Percentiles rank a stretch among this genome's conserved stretches.
Conservation (phyloP, 1,140 invertebrate species). For the Heliconius hermathena region DNA sequence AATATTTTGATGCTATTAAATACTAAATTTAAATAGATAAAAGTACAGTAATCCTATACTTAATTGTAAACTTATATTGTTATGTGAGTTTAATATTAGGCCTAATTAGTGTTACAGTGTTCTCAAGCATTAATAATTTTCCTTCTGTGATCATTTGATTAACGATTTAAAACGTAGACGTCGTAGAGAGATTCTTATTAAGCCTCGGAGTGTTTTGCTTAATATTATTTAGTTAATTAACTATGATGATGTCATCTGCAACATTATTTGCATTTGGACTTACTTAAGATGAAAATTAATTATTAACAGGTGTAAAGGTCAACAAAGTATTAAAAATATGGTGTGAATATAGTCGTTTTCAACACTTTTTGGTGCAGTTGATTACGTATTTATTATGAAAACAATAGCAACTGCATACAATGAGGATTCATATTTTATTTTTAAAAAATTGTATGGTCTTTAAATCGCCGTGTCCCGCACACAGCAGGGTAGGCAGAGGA, state of each 20-base stretch:
- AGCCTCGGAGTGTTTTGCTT: not conserved
- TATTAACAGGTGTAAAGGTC: not conserved
- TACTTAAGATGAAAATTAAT: not conserved
- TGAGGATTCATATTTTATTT: too few relatives aligned
- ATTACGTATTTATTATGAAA: too few relatives aligned
- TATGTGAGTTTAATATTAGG: conserved; percentile 9
- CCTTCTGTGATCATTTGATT: conserved; percentile 24
- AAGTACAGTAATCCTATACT: too few relatives aligned
- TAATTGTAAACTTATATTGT: not conserved
- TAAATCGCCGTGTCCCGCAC: too few relatives aligned
- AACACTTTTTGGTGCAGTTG: too few relatives aligned
- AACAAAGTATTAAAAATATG: not conserved
- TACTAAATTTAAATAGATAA: too few relatives aligned
- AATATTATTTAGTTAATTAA: conserved; percentile 1
- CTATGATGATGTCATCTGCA: not conserved
- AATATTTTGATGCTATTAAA: too few relatives aligned
- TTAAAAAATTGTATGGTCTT: too few relatives aligned
- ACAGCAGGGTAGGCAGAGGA: too few relatives aligned
- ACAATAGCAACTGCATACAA: too few relatives aligned
- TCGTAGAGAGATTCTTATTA: conserved; percentile 4
- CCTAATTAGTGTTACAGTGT: conserved; percentile 22
- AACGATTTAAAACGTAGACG: conserved; percentile 24
- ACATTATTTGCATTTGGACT: not conserved
- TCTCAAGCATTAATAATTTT: conserved; percentile 22
- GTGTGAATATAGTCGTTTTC: too few relatives aligned